Base-by-base conservation (phyloP, 2,888 invertebrate genomes). In the Hipparchia sbordonii region DNA sequence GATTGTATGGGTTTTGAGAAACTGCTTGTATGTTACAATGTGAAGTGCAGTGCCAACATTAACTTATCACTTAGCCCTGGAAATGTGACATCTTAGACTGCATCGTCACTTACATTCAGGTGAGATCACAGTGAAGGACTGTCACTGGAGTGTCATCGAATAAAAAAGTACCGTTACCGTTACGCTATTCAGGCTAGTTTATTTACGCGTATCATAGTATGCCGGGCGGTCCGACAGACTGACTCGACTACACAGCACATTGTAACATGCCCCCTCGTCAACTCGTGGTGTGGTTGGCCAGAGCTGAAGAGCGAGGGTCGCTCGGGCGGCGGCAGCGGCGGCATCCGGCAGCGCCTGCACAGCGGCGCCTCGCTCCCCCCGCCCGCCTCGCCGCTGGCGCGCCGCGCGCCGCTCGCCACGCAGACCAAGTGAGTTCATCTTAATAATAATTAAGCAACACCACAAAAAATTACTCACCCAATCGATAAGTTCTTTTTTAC, bases 261-360 rank as follows among this genome's bases (percentile, higher is more conserved):
- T 57, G 56, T 52, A 46, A 56, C 46, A 45, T 57, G 39, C 8
- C 45, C 33, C 10, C 12, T 59, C 39, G 68, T 59, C 39, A 67
- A 59, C 6, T 48, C 7, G 68, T 60, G 59, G 68, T 68, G 51
- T 68, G 67, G 75, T 63, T 54, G 52, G 67, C 60, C 74, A 79
- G 80, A 79, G 74, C 72, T 80, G 76, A 79, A 76, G 70, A 70
- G 61, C 52, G 80, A 89, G 88, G 75, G 80, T 72, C 81, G 82
- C 70, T 94, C 95, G 71, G 85, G 95, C 81, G 86, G 91, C 60
- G 94, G 92, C 9, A 95, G 96, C 45, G 87, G 86, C 81, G 97
- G 97, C 54, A 90, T 97, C 66, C 95, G 95, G 78, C 98, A 98
- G 98, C 98, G 98, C 60, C 94, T 94, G 73, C 98, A 96, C 86